These are phyloP conservation scores for Hippopotamyrus pictus DNA, from an alignment of 2,797 vertebrate species.

Conservation along the genomic window DNA sequence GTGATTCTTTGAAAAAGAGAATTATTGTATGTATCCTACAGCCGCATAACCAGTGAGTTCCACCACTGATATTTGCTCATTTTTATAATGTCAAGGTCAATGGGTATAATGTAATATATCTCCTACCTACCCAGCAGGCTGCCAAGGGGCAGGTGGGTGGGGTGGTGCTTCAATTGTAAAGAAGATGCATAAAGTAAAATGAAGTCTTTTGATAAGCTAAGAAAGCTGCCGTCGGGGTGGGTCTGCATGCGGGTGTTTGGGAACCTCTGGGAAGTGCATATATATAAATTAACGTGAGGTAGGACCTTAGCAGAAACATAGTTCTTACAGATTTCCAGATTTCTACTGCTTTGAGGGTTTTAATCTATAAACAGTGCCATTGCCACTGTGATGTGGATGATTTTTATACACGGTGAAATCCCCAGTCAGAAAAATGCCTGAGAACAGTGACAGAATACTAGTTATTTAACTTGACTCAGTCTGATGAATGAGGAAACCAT, in stretches of 20 bases:
- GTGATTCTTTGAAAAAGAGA: background rate
- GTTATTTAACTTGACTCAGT: background rate
- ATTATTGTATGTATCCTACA: background rate
- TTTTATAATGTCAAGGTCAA: slow-evolving; percentile 5
- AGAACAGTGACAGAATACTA: background rate
- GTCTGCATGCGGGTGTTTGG: background rate
- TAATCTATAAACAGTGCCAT: background rate
- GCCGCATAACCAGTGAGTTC: background rate
- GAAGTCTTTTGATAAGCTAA: background rate
- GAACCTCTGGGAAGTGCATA: background rate
- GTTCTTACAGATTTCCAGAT: background rate
- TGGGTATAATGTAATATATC: background rate
- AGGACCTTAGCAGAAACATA: background rate
- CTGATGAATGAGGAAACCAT: background rate
- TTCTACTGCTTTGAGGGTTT: background rate
- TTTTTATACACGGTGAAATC: background rate
- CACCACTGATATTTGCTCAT: background rate
- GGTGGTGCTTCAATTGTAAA: background rate
- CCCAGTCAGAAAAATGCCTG: background rate
- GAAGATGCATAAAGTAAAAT: background rate
- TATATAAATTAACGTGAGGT: background rate
- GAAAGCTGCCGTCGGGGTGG: background rate
- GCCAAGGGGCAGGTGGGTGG: background rate
- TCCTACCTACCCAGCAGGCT: background rate
- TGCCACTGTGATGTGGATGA: background rate